These are phyloP conservation scores for Beris chalybata DNA, from an alignment of 2,888 invertebrate genomes.

Conservation along the genomic window DNA sequence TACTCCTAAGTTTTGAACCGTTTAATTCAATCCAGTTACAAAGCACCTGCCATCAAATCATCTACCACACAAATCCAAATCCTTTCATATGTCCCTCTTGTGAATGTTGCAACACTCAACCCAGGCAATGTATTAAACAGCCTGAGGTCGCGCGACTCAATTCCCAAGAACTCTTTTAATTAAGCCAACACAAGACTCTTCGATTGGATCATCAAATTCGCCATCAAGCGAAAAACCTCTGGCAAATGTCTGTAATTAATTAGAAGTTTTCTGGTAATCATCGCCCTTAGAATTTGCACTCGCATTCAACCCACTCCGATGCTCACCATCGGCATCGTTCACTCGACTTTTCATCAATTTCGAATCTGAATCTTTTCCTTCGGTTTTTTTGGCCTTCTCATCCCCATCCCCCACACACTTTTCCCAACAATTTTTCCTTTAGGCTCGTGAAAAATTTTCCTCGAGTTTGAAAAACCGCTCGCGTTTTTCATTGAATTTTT, in stretches of 20 bases:
- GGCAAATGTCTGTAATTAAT: slow-evolving; percentile 25
- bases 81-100: too few species aligned
- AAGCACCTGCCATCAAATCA: too few species aligned
- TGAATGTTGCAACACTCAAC: too few species aligned
- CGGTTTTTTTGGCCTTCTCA: neutral
- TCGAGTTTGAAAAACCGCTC: slow-evolving; percentile 6
- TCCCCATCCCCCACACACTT: too few species aligned
- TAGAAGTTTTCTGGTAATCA: slow-evolving; percentile 23
- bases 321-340: neutral
- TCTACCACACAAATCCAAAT: too few species aligned
- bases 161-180: slow-evolving; percentile 3
- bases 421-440: neutral
- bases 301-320: neutral
- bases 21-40: too few species aligned
- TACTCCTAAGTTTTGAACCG: too few species aligned
- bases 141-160: too few species aligned
- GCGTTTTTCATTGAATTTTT: slow-evolving; percentile 9
- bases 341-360: slow-evolving; percentile 14
- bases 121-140: too few species aligned
- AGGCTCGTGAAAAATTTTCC: neutral
- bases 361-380: neutral
- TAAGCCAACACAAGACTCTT: slow-evolving; percentile 3
- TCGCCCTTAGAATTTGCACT: slow-evolving; percentile 8
- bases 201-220: slow-evolving; percentile 22
- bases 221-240: slow-evolving; percentile 19